Evolutionary conservation across 2,797 vertebrate species (phyloP), one percentile per base, ranked within the genome.

Genomic region (Mycteria americana): DNA sequence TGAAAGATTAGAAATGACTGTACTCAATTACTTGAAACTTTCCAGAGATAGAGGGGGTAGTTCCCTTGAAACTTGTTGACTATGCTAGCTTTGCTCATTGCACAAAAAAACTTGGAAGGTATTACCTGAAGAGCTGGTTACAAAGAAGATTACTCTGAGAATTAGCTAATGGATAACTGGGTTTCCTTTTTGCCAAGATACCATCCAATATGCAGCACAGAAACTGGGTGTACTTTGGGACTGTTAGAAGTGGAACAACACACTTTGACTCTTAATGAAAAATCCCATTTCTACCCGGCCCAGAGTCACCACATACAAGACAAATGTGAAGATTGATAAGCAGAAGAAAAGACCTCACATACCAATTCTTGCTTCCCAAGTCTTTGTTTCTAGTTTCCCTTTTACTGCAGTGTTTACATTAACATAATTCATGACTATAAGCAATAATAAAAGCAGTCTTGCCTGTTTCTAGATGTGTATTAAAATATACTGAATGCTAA

Each of bases 381-480:
- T 60, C 85, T 88, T 74, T 72, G 77, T 79, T 95, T 92, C 92
- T 72, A 57, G 53, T 56, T 79, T 89, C 84, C 68, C 64, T 65
- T 88, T 64, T 18, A 35, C 60, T 74, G 56, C 31, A 63, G 41
- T 60, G 70, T 67, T 94, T 39, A 39, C 7, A 91, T 88, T 80
- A 83, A 33, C 81, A 85, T 73, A 91, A 92, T 39, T 92, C 67
- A 76, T 51, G 6, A 50, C 63, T 73, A 30, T 13, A 63, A 85
- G 74, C 92, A 94, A 59, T 57, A 92, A 82, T 21, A 63, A 87
- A 89, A 89, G 94, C 73, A 88, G 79, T 67, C 51, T 80, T 89
- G 79, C 67, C 89, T 89, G 82, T 88, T 89, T 88, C 64, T 80
- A 25, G 56, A 65, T n/a, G 51, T 23, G 30, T 25, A 88, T 81